Evolutionary conservation across 2,888 invertebrate species (phyloP).

Genomic region (Torymus auratus): DNA sequence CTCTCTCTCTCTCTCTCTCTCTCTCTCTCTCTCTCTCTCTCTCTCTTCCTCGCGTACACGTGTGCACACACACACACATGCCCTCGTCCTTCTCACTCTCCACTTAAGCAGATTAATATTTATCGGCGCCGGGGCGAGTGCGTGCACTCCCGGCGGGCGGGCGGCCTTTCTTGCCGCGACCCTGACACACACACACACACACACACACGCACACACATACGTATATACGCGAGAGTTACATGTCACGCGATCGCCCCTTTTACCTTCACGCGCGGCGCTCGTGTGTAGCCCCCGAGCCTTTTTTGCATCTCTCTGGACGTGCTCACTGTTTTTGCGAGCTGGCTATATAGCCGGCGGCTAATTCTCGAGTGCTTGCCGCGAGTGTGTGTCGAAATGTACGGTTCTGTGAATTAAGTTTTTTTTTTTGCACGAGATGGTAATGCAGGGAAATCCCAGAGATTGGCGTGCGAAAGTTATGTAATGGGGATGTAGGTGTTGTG

Average conservation of each 20-base stretch:
- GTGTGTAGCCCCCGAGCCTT: neutral
- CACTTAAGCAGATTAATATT: constrained; percentile 37
- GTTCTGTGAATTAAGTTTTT: too few relatives aligned
- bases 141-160: neutral
- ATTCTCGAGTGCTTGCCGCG: too few relatives aligned
- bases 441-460: too few relatives aligned
- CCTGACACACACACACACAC: constrained; percentile 14
- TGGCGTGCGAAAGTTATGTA: too few relatives aligned
- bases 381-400: too few relatives aligned
- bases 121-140: constrained; percentile 8
- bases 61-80: too few relatives aligned
- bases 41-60: too few relatives aligned
- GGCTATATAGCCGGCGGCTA: neutral
- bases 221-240: neutral
- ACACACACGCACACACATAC: too few relatives aligned
- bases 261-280: neutral
- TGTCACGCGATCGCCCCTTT: constrained; percentile 22
- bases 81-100: neutral
- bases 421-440: too few relatives aligned
- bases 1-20: too few relatives aligned
- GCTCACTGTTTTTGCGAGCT: neutral
- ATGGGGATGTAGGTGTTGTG: too few relatives aligned
- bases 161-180: constrained; percentile 12
- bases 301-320: neutral
- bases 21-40: too few relatives aligned